Percentiles rank a stretch among this genome's conserved stretches.
Evolutionary conservation across 2,113 vertebrate species (phyloP).

Genomic region (Gobio gobio): DNA sequence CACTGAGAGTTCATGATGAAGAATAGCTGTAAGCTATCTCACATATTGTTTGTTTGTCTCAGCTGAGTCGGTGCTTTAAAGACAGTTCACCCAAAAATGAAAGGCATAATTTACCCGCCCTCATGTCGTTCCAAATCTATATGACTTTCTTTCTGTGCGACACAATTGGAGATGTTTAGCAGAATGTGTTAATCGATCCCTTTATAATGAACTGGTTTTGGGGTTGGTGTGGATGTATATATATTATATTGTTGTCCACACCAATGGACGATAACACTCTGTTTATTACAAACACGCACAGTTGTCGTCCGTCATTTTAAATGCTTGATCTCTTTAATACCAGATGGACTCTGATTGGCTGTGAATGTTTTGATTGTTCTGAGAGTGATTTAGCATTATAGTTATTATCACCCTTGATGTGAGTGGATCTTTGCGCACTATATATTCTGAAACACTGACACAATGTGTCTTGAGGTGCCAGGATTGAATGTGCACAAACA

Average conservation of each 20-base stretch:
- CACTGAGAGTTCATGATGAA: neutral
- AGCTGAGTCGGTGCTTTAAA: neutral
- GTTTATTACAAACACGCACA: neutral
- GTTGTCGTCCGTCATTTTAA: neutral
- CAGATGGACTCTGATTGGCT: neutral
- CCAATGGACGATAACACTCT: neutral
- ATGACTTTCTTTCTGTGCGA: neutral
- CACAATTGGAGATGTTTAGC: neutral
- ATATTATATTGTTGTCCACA: neutral
- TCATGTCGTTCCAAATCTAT: neutral
- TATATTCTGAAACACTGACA: too few species aligned
- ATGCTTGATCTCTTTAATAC: neutral
- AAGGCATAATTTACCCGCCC: neutral
- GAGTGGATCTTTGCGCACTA: too few species aligned
- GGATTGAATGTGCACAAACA: too few species aligned
- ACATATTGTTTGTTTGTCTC: neutral
- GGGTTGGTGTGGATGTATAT: neutral
- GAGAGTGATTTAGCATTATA: neutral
- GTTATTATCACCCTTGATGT: too few species aligned
- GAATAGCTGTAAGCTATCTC: slow-evolving; percentile 5
- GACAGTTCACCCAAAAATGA: neutral
- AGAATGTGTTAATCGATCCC: neutral
- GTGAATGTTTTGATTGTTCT: neutral
- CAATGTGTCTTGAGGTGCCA: too few species aligned
- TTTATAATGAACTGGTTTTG: neutral